These are phyloP conservation scores for Aphidoletes aphidimyza DNA, from an alignment of 2,888 invertebrate genomes.

Conservation along the genomic window DNA sequence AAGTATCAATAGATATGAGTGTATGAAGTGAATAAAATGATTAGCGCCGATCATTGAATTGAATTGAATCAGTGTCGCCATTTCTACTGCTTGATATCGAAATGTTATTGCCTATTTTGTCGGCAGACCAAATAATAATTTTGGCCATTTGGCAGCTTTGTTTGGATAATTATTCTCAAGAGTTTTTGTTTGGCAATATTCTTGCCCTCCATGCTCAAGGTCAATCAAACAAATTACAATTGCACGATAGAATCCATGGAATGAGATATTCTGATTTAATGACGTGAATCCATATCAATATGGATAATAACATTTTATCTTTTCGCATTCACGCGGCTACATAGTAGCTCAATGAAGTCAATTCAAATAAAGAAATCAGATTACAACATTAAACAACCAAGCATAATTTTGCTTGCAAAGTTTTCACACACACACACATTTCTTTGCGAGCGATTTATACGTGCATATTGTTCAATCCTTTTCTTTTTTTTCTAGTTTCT, in stretches of 20 bases:
- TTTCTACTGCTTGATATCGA: too few species aligned
- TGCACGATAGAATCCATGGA: not conserved
- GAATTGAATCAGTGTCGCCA: not conserved
- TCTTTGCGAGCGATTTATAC: not conserved
- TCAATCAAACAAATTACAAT: not conserved
- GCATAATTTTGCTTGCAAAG: slow-evolving; percentile 8
- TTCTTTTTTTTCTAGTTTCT: not conserved
- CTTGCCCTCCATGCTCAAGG: too few species aligned
- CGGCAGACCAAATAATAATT: too few species aligned
- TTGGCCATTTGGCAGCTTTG: too few species aligned
- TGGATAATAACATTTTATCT: slow-evolving; percentile 8
- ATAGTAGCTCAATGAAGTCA: not conserved
- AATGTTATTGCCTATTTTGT: not conserved
- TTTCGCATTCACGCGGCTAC: not conserved
- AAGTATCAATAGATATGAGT: too few species aligned
- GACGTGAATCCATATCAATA: slow-evolving; percentile 7
- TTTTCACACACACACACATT: not conserved
- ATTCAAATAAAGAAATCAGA: not conserved
- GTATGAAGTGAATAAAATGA: not conserved
- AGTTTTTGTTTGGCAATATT: too few species aligned
- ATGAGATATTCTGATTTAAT: not conserved
- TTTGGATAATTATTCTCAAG: too few species aligned
- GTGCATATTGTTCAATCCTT: not conserved
- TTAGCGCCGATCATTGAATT: not conserved
- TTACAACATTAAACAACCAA: not conserved